Evolutionary conservation across 2,888 invertebrate species (phyloP).

Genomic region (Sabatieria punctata): DNA sequence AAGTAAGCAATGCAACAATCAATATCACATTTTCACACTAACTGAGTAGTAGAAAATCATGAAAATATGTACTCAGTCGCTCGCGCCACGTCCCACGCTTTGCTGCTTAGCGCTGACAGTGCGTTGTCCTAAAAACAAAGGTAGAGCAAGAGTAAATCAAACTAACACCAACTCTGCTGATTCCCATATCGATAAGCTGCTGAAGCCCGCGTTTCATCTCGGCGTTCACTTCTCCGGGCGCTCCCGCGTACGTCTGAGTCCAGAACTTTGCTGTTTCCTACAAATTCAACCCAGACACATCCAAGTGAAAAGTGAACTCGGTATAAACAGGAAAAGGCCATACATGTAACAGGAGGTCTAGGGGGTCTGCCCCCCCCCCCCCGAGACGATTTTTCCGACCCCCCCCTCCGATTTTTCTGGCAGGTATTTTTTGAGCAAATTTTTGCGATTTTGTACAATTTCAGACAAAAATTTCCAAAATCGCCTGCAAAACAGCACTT

Average conservation of each 20-base stretch:
- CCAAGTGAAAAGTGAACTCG: conserved; percentile 3
- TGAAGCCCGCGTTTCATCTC: conserved; percentile 74
- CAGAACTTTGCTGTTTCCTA: conserved; percentile 76
- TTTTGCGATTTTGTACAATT: too few species aligned
- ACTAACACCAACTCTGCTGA: conserved; percentile 43
- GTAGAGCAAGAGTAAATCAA: background rate
- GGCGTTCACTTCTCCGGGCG: conserved; percentile 48
- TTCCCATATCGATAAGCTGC: conserved; percentile 78
- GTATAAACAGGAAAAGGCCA: too few species aligned
- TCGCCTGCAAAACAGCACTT: too few species aligned
- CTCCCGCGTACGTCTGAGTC: conserved; percentile 81
- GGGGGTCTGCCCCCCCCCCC: too few species aligned
- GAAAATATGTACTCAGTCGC: conserved; percentile 21
- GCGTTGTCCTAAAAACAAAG: conserved; percentile 16
- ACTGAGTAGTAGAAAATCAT: too few species aligned
- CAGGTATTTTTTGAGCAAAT: too few species aligned
- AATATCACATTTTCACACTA: too few species aligned
- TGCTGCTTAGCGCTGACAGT: conserved; percentile 18
- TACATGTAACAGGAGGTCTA: too few species aligned
- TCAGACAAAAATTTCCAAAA: too few species aligned
- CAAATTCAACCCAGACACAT: background rate
- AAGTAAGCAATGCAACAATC: too few species aligned
- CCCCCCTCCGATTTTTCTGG: too few species aligned
- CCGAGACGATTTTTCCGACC: too few species aligned
- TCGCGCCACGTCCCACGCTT: conserved; percentile 20